Evolutionary conservation across 2,113 vertebrate species (phyloP), one percentile per base, ranked within the genome.

Genomic region (Coptodon rendalli): DNA sequence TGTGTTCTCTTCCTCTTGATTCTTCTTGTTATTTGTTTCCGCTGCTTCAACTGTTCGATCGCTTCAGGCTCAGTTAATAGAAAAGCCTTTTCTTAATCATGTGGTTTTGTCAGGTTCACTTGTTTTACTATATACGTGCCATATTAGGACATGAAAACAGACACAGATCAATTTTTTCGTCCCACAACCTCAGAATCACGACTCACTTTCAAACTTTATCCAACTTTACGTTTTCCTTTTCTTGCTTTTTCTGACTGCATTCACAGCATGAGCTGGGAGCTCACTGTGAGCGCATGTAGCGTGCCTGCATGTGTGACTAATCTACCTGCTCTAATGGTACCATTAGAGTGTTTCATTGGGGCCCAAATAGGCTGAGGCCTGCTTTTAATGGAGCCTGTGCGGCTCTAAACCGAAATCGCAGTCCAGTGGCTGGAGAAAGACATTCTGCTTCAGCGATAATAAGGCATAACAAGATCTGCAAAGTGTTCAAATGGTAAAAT

Each of bases 401-500:
- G 3, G 85, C 84, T 89, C 82, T 45, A 17, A 89, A 81, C 81
- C 10, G 5, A 89, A 82, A 90, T 86, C 86, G 27, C 88, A 83
- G 91, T 87, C 89, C 91, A 27, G 80, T 66, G 83, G 88, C 83
- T 83, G 90, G 43, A 87, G 90, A 83, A 86, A 89, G 87, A 91
- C 93, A 92, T 94, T 90, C 87, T 71, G 80, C 86, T 89, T 71
- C 6, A 83, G 82, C 81, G 80, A 86, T 94, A 95, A 95, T 94
- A 93, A 89, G 84, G 57, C 85, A 86, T 95, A 95, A 95, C 92
- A 93, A 92, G 89, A 95, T 94, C 91, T 91, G 92, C 90, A 94
- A 93, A 94, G 93, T 92, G 93, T 91, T 91, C 50, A 82, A 90
- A 95, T 95, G 89, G 88, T 79, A 90, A 93, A 94, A 95, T 95